Evolutionary conservation across 2,888 invertebrate genomes (phyloP), one percentile per base, ranked within the genome.

Genomic region (Epinotia bilunana): DNA sequence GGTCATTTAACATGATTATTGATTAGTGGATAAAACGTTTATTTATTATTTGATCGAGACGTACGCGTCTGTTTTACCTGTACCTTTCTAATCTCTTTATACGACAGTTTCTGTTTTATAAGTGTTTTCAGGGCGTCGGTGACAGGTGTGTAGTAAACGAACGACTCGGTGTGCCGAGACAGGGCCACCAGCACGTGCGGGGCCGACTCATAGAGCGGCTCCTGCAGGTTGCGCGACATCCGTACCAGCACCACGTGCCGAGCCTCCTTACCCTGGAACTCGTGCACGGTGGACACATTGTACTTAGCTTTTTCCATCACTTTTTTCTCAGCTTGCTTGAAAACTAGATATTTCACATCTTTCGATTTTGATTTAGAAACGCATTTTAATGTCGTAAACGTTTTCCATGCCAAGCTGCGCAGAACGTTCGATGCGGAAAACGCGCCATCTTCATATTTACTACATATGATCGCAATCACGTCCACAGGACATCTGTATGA

Each of bases 401-500:
- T n/a, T 46, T 49, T 73, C 20, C 73, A 73, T 16, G 64, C 55
- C 58, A 76, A 43, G 28, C 76, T 76, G 16, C 70, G 62, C 20
- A 69, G 39, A 2, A 70, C 33, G 0, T 20, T 73, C 3, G 76
- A 76, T 13, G 76, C 60, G 23, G 76, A 76, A 60, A 53, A 70
- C 6, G 70, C 69, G 6, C 73, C 73, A 18, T 39, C 70, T 4
- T 63, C 46, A 18, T 76, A 76, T 33, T 76, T 65, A 13, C 13
- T 4, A 28, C 60, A 60, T 60, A 76, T 23, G 11, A 63, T 33
- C 9, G 69, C 5, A 16, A 76, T 76, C 1, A 76, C 76, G 39
- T 76, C 76, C 5, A 76, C 76, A 1, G 76, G 76, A 16, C 76
- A 76, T 70, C 76, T 76, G 60, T 76, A 69, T 11, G 76, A 76